These are phyloP conservation scores for Rambutsinella grinnellia DNA, from an alignment of 2,888 invertebrate genomes.

Conservation along the genomic window DNA sequence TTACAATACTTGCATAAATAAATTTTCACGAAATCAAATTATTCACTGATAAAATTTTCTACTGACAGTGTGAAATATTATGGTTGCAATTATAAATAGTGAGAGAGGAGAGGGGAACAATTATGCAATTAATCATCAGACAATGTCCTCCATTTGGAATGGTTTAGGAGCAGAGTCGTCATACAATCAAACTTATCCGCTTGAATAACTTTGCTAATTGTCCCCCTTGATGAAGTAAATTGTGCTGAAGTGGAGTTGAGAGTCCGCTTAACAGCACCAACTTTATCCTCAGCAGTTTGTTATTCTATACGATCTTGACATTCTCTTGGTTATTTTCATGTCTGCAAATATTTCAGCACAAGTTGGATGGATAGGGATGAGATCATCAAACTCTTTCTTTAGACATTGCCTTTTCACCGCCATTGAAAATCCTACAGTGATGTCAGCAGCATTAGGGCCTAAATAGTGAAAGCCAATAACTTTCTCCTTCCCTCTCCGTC, in stretches of 20 bases:
- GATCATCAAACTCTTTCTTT: conserved; percentile 73
- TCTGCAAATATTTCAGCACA: conserved; percentile 74
- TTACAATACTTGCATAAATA: conserved; percentile 10
- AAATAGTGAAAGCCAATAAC: conserved; percentile 62
- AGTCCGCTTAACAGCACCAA: neutral
- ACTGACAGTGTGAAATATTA: neutral
- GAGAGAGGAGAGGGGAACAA: neutral
- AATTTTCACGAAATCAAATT: conserved; percentile 1
- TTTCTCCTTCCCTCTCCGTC: conserved; percentile 63
- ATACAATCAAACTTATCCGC: neutral
- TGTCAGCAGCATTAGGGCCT: conserved; percentile 75
- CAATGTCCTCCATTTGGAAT: conserved; percentile 16
- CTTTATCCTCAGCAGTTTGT: conserved; percentile 32
- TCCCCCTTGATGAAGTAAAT: neutral
- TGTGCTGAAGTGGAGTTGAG: no score
- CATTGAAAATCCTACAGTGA: conserved; percentile 75
- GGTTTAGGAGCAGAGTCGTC: conserved; percentile 35
- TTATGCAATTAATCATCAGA: conserved; percentile 29
- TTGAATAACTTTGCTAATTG: neutral
- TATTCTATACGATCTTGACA: conserved; percentile 68
- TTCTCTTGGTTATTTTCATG: conserved; percentile 71
- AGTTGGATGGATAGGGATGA: conserved; percentile 77
- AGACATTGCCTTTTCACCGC: conserved; percentile 72
- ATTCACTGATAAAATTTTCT: neutral
- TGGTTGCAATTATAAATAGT: no score